A percentile compares a stretch with the other conserved stretches of the same genome.
phyloP scores from a whole-genome alignment of 2,797 vertebrate species.

The Bufotes viridis region DNA sequence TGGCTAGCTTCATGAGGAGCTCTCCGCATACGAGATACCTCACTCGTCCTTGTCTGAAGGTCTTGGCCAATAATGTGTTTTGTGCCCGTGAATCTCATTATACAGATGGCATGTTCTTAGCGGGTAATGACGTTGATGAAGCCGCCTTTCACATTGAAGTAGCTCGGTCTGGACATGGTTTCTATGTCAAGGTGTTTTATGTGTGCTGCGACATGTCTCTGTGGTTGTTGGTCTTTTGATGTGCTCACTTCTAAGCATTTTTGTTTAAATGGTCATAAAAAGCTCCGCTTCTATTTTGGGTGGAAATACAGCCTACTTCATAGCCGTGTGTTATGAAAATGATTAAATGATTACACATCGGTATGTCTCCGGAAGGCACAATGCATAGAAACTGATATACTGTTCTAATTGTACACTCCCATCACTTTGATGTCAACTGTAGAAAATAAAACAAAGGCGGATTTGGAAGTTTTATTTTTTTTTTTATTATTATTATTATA shows the following conservation, averaged over 20 bases:
- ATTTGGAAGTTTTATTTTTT: not conserved
- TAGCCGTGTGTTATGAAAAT: slow-evolving; percentile 60
- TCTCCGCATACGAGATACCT: not conserved
- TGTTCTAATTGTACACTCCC: slow-evolving; percentile 21
- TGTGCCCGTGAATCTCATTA: not conserved
- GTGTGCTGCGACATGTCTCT: slow-evolving; percentile 53
- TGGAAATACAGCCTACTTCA: slow-evolving; percentile 47
- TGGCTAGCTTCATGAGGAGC: not conserved
- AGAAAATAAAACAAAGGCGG: slow-evolving; percentile 35
- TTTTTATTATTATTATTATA: too few relatives aligned
- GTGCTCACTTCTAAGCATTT: slow-evolving; percentile 61
- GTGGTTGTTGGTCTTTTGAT: slow-evolving; percentile 57
- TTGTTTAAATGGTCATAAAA: slow-evolving; percentile 62
- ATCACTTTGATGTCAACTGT: slow-evolving; percentile 40
- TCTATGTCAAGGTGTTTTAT: slow-evolving; percentile 45
- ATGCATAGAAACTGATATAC: not conserved
- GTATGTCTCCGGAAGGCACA: slow-evolving; percentile 59
- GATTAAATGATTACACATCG: slow-evolving; percentile 60
- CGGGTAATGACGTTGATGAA: not conserved
- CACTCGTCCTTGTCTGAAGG: not conserved
- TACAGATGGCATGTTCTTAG: not conserved
- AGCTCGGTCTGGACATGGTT: slow-evolving; percentile 43
- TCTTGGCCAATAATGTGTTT: not conserved
- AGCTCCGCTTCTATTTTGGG: slow-evolving; percentile 37
- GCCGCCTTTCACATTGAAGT: slow-evolving; percentile 15